phyloP scores from a whole-genome alignment of 2,113 vertebrate genomes.

The Zosterops hypoxanthus region DNA sequence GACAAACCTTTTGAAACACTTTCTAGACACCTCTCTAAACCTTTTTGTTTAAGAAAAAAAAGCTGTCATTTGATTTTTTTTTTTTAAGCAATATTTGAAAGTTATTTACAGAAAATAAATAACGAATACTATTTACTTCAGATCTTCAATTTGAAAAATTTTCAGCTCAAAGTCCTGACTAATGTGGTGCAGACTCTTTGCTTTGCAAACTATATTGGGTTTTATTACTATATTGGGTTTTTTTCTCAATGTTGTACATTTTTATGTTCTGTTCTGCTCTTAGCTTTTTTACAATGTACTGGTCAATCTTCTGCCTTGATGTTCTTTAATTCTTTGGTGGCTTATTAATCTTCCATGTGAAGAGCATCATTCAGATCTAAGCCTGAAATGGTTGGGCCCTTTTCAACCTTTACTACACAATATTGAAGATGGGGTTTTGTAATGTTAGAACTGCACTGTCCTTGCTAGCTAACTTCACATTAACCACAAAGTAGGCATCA shows the following conservation, averaged over 20 bases:
- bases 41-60: not conserved
- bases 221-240: not conserved
- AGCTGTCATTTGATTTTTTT: not conserved
- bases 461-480: not conserved
- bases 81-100: not conserved
- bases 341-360: not conserved
- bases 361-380: not conserved
- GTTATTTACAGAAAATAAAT: not conserved
- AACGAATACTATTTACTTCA: not conserved
- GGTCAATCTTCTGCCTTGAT: not conserved
- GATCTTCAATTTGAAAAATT: not conserved
- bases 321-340: not conserved
- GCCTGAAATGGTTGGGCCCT: not conserved
- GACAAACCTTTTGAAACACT: not conserved
- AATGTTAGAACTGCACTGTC: not conserved
- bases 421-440: not conserved
- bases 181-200: not conserved
- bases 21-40: not conserved
- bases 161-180: not conserved
- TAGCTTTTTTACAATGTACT: not conserved
- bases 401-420: not conserved
- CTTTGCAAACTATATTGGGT: not conserved
- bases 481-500: not conserved
- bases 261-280: not conserved
- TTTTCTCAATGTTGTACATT: not conserved